phyloP scores from a whole-genome alignment of 2,113 vertebrate genomes.

The Rhipidura dahli region DNA sequence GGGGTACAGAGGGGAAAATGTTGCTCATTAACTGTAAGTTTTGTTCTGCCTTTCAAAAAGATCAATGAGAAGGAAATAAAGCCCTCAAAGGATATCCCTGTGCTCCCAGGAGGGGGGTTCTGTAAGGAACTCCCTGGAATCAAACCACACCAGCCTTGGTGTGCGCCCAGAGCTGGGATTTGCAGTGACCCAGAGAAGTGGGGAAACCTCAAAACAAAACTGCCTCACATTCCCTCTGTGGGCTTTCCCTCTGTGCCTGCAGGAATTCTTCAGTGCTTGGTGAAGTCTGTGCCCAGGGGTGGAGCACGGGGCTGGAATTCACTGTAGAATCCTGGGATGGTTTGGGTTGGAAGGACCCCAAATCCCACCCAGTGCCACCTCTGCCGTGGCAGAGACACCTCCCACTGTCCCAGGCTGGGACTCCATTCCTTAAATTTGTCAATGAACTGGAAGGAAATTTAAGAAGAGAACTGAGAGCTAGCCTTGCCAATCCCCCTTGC shows the following conservation, averaged over 20 bases:
- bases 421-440: background rate
- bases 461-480: background rate
- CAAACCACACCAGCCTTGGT: background rate
- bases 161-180: background rate
- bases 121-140: background rate
- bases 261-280: background rate
- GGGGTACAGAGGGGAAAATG: background rate
- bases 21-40: background rate
- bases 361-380: background rate
- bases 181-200: background rate
- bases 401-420: accelerated
- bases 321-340: too few relatives aligned
- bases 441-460: background rate
- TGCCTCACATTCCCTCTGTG: background rate
- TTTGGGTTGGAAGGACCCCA: background rate
- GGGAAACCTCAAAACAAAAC: background rate
- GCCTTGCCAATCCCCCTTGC: too few relatives aligned
- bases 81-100: background rate
- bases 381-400: background rate
- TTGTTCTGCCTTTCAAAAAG: background rate
- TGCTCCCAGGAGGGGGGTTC: background rate
- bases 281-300: background rate
- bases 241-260: background rate
- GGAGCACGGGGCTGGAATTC: background rate
- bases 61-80: background rate